Evolutionary conservation across 2,113 vertebrate genomes (phyloP).

Genomic region (Callionymus lyra): DNA sequence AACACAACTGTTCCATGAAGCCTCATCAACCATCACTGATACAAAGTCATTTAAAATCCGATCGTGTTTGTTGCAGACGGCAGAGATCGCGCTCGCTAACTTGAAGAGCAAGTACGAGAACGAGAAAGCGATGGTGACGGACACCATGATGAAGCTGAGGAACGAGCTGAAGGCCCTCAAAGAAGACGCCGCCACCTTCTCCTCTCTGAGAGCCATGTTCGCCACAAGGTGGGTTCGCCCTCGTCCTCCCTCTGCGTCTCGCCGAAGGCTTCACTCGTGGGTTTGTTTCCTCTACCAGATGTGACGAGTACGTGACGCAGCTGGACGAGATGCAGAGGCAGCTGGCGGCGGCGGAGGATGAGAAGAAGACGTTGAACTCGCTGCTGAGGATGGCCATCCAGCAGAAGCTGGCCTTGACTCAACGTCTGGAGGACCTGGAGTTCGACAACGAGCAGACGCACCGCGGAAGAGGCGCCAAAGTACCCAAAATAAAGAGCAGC

Average conservation of each 20-base stretch:
- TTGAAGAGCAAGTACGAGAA: slow-evolving; percentile 99
- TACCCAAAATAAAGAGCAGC: slow-evolving; percentile 86
- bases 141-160: slow-evolving; percentile 96
- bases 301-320: slow-evolving; percentile 93
- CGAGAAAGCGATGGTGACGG: slow-evolving; percentile 94
- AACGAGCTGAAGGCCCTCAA: slow-evolving; percentile 97
- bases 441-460: slow-evolving; percentile 94
- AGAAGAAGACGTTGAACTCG: slow-evolving; percentile 97
- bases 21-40: too few relatives aligned
- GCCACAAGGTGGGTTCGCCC: slow-evolving; percentile 78
- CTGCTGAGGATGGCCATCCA: slow-evolving; percentile 97
- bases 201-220: slow-evolving; percentile 96
- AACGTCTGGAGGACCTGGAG: slow-evolving; percentile 95
- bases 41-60: slow-evolving; percentile 10
- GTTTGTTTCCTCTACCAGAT: slow-evolving; percentile 62
- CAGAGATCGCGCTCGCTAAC: slow-evolving; percentile 89
- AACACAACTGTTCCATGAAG: too few relatives aligned
- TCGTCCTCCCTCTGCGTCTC: too few relatives aligned
- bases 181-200: slow-evolving; percentile 97
- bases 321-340: slow-evolving; percentile 98
- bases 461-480: slow-evolving; percentile 84
- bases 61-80: slow-evolving; percentile 68
- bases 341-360: slow-evolving; percentile 92
- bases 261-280: not conserved
- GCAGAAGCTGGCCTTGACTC: slow-evolving; percentile 95